phyloP scores from a whole-genome alignment of 1,140 invertebrate genomes.

The Eumeta japonica region DNA sequence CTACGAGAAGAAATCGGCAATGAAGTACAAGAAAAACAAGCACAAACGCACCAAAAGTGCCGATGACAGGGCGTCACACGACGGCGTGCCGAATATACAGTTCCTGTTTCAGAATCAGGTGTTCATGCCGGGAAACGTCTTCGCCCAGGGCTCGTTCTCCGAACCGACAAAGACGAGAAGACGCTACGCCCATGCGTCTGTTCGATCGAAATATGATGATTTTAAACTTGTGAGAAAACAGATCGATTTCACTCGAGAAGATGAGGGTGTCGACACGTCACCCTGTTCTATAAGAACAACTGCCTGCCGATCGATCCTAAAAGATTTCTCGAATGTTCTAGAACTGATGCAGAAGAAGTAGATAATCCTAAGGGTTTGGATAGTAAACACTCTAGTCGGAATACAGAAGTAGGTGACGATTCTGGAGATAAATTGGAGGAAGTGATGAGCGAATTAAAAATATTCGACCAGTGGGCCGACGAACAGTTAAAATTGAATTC shows the following conservation, averaged over 20 bases:
- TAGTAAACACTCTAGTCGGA: slow-evolving; percentile 22
- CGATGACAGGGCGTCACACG: slow-evolving; percentile 23
- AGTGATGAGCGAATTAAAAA: slow-evolving; percentile 44
- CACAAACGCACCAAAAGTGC: slow-evolving; percentile 28
- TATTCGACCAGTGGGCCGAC: slow-evolving; percentile 45
- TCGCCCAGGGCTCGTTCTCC: slow-evolving; percentile 23
- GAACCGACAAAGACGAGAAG: slow-evolving; percentile 27
- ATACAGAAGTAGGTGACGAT: slow-evolving; percentile 1
- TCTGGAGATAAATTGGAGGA: slow-evolving; percentile 21
- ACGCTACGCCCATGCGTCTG: neutral
- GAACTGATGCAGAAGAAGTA: slow-evolving; percentile 26
- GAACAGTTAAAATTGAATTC: slow-evolving; percentile 34
- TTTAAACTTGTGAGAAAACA: no score
- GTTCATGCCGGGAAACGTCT: slow-evolving; percentile 44
- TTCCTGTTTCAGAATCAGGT: slow-evolving; percentile 54
- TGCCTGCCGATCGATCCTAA: slow-evolving; percentile 36
- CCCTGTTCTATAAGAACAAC: slow-evolving; percentile 45
- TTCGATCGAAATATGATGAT: neutral
- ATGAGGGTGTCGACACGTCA: slow-evolving; percentile 30
- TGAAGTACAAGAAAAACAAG: slow-evolving; percentile 43
- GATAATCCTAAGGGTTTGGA: no score
- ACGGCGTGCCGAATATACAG: slow-evolving; percentile 44
- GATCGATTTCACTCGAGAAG: no score
- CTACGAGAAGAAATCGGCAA: slow-evolving; percentile 46
- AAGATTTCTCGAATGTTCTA: slow-evolving; percentile 26